phyloP scores from a whole-genome alignment of 2,888 invertebrate species.

The Prenolepis imparis region DNA sequence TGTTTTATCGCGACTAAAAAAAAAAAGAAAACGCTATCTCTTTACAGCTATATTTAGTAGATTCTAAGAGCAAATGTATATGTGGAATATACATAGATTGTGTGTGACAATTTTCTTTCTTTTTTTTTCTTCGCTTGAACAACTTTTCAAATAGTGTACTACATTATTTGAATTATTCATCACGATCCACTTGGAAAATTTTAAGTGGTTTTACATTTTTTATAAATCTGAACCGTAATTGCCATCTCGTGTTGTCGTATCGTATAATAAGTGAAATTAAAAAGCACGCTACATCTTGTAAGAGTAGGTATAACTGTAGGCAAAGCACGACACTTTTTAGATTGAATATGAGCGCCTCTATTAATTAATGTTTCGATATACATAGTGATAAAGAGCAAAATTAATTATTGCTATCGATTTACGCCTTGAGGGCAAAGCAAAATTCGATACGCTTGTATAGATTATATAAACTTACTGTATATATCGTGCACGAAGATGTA shows the following conservation, averaged over 20 bases:
- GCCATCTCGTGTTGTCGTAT: neutral
- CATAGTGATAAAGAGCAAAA: constrained; percentile 12
- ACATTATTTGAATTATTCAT: neutral
- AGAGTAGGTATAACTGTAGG: neutral
- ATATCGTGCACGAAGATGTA: neutral
- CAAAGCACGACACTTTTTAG: neutral
- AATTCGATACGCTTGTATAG: neutral
- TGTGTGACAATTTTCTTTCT: neutral
- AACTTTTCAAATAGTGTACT: neutral
- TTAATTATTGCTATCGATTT: constrained; percentile 23
- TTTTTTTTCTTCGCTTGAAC: neutral
- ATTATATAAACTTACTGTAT: constrained; percentile 3
- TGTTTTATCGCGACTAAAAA: neutral
- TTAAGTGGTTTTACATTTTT: constrained; percentile 5
- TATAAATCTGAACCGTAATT: neutral
- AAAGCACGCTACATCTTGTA: neutral
- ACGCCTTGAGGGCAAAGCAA: neutral
- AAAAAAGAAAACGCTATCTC: neutral
- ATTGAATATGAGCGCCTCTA: neutral
- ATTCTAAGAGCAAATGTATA: neutral
- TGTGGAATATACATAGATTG: neutral
- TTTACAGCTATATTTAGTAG: neutral
- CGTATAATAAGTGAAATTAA: neutral
- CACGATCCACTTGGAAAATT: neutral
- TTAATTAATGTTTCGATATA: constrained; percentile 7